Evolutionary conservation across 2,797 vertebrate species (phyloP).

Genomic region (Steatocranus sp.): DNA sequence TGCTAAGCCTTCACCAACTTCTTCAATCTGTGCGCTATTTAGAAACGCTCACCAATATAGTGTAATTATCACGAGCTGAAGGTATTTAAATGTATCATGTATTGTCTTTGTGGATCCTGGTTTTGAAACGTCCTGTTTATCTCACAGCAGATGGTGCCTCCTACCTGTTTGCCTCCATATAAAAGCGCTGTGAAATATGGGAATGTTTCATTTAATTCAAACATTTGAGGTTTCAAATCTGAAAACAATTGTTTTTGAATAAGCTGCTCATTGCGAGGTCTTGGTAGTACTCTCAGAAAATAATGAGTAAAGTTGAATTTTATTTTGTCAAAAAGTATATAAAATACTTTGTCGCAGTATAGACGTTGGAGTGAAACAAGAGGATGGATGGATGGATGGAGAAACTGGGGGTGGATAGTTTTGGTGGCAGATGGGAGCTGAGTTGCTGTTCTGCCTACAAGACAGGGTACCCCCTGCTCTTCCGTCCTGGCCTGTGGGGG

Average conservation of each 20-base stretch:
- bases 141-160: slow-evolving; percentile 19
- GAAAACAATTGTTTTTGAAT: background rate
- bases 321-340: background rate
- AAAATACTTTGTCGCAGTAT: background rate
- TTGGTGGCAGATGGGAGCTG: slow-evolving; percentile 67
- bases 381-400: slow-evolving; percentile 21
- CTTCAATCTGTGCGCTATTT: background rate
- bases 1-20: background rate
- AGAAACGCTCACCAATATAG: background rate
- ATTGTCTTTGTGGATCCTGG: background rate
- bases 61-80: slow-evolving; percentile 2
- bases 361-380: slow-evolving; percentile 2
- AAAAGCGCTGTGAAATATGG: background rate
- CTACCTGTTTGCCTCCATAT: background rate
- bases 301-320: background rate
- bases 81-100: slow-evolving; percentile 27
- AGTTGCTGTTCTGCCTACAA: slow-evolving; percentile 62
- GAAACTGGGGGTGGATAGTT: slow-evolving; percentile 25
- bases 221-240: slow-evolving; percentile 9
- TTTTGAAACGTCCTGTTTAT: slow-evolving; percentile 19
- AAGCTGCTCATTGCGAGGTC: background rate
- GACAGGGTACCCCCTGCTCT: slow-evolving; percentile 58
- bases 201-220: slow-evolving; percentile 23
- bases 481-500: slow-evolving; percentile 60
- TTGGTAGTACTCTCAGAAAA: background rate